phyloP scores from a whole-genome alignment of 2,888 invertebrate species.

The Ophion ventricosus region DNA sequence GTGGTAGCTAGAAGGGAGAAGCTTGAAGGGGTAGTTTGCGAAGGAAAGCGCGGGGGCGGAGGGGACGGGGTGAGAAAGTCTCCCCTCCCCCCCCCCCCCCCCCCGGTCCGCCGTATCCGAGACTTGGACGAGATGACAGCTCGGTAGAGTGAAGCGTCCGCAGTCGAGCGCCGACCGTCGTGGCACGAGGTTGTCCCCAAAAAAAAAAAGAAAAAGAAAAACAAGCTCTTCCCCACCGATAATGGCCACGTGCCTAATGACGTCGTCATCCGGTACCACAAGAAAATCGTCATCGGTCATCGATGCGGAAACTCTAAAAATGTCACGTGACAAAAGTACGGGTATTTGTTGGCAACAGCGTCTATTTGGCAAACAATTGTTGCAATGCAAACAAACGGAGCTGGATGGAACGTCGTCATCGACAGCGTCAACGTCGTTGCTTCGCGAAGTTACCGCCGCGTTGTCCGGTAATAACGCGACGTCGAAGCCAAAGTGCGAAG shows the following conservation, averaged over 20 bases:
- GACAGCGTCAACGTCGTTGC: conserved; percentile 60
- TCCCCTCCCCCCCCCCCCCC: not conserved
- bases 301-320: conserved; percentile 45
- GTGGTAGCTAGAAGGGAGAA: no score
- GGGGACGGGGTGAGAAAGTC: conserved; percentile 15
- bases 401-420: conserved; percentile 63
- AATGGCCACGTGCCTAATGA: conserved; percentile 68
- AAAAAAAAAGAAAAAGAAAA: not conserved
- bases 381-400: conserved; percentile 75
- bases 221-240: not conserved
- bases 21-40: conserved; percentile 1
- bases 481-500: conserved; percentile 72
- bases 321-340: conserved; percentile 33
- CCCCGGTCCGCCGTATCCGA: conserved; percentile 38
- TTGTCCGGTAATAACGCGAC: conserved; percentile 71
- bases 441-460: conserved; percentile 67
- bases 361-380: conserved; percentile 79
- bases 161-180: conserved; percentile 75
- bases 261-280: conserved; percentile 55
- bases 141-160: conserved; percentile 56
- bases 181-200: conserved; percentile 39
- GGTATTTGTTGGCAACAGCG: conserved; percentile 78
- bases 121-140: conserved; percentile 39
- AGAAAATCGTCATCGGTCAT: conserved; percentile 23
- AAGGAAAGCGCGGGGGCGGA: conserved; percentile 8